Conservation (phyloP, 2,888 invertebrate genomes). For the Drosophila lacicola region DNA sequence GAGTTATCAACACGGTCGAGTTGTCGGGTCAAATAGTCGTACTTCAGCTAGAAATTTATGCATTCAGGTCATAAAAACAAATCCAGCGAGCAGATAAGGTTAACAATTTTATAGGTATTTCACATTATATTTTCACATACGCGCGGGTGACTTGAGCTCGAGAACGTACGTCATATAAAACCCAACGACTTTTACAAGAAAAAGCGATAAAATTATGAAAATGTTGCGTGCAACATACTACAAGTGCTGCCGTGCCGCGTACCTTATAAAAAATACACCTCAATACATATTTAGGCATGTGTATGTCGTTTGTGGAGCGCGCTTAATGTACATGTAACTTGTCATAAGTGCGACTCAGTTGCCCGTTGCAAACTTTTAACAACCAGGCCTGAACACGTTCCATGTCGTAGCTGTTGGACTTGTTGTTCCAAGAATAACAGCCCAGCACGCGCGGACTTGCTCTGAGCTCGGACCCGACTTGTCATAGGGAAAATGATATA, state of each 20-base stretch:
- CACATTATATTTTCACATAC: constrained; percentile 67
- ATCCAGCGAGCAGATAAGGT: constrained; percentile 52
- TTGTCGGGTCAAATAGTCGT: constrained; percentile 26
- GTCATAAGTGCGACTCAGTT: constrained; percentile 65
- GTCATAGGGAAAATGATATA: constrained; percentile 62
- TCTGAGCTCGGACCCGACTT: constrained; percentile 7
- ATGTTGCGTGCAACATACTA: constrained; percentile 44
- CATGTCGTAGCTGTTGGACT: constrained; percentile 53
- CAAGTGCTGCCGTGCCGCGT: constrained; percentile 12
- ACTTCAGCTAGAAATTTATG: constrained; percentile 68
- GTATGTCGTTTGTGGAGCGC: constrained; percentile 65
- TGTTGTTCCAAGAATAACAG: constrained; percentile 73
- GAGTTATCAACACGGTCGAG: constrained; percentile 60
- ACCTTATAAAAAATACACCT: constrained; percentile 4
- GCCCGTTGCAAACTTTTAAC: constrained; percentile 9
- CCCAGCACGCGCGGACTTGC: constrained; percentile 64
- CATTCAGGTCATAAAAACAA: constrained; percentile 73
- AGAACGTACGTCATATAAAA: constrained; percentile 63
- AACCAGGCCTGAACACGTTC: constrained; percentile 67
- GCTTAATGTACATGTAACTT: constrained; percentile 67
- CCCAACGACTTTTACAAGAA: constrained; percentile 68
- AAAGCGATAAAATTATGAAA: constrained; percentile 82
- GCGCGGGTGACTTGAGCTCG: constrained; percentile 32
- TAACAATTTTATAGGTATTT: constrained; percentile 71
- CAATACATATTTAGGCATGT: constrained; percentile 40